Evolutionary conservation across 1,140 invertebrate genomes (phyloP).

Genomic region (Drosophila nikananu): DNA sequence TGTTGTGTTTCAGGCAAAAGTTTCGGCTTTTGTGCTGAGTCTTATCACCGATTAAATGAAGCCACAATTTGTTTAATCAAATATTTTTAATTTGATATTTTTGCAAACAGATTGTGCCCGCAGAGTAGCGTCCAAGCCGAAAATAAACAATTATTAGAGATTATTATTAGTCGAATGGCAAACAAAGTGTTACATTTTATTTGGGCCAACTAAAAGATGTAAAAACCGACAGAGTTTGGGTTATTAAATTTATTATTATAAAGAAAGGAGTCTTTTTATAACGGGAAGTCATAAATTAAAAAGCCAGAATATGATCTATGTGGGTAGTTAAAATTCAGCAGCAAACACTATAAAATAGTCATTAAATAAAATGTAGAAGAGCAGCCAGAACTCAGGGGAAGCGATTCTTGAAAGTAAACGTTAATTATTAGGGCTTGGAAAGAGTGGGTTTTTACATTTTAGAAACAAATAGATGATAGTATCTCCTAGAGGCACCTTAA

Average conservation of each 20-base stretch:
- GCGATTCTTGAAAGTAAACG: neutral
- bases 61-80: neutral
- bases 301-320: neutral
- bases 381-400: neutral
- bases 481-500: too few relatives aligned
- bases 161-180: neutral
- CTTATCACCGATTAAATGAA: slow-evolving; percentile 26
- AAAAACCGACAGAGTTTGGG: neutral
- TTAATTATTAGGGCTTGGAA: neutral
- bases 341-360: neutral
- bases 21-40: slow-evolving; percentile 10
- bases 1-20: slow-evolving; percentile 1
- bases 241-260: too few relatives aligned
- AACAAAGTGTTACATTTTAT: slow-evolving; percentile 5
- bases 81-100: slow-evolving; percentile 21
- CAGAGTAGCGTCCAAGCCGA: neutral
- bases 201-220: slow-evolving; percentile 7
- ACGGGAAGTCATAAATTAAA: neutral
- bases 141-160: slow-evolving; percentile 11
- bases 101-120: neutral
- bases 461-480: too few relatives aligned
- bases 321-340: too few relatives aligned
- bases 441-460: too few relatives aligned
- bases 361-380: neutral
- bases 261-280: neutral